Base-by-base conservation (phyloP, 1,140 invertebrate species). In the Wasmannia auropunctata region DNA sequence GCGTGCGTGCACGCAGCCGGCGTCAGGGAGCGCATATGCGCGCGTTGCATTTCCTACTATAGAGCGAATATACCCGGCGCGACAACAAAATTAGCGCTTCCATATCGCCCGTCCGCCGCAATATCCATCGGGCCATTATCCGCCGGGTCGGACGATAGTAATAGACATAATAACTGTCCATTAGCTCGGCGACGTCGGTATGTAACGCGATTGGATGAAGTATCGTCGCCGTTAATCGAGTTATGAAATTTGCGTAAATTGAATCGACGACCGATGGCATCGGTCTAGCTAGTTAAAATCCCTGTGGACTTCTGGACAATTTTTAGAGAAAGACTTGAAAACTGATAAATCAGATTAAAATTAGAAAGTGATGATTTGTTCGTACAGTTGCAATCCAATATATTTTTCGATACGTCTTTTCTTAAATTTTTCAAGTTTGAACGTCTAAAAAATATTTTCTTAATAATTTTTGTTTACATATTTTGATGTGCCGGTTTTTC, bases 181-280 rank as follows among this genome's bases (percentile, higher is more conserved):
- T 83, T 83, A 83, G 37, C 79, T 54, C 11, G 37, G 43, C 63
- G n/a, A 60, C 40, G 37, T 43, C 56, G 58, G 37, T 28, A 16
- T n/a, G 7, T 72, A 72, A 58, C 67, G 67, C 79, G 31, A 83
- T 74, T 83, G 49, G 34, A 58, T 58, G 65, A 83, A 25, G 67
- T 83, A 83, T 83, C 79, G 51, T 83, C 79, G 51, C n/a, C 25
- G 67, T 74, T 83, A 83, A 83, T 83, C 79, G 28, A 72, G 54
- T 74, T 74, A 37, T 74, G n/a, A 60, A 83, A 83, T 83, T 83
- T 83, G 28, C 54, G 25, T 72, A 58, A 83, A 83, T 83, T 74
- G 54, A 43, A 83, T 74, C n/a, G 19, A 43, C 25, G 75, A 11
- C n/a, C 34, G 37, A 28, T 19, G 31, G n/a, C 10, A 70, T 19